Evolutionary conservation across 2,113 vertebrate species (phyloP).

Genomic region (Fulmarus glacialis): DNA sequence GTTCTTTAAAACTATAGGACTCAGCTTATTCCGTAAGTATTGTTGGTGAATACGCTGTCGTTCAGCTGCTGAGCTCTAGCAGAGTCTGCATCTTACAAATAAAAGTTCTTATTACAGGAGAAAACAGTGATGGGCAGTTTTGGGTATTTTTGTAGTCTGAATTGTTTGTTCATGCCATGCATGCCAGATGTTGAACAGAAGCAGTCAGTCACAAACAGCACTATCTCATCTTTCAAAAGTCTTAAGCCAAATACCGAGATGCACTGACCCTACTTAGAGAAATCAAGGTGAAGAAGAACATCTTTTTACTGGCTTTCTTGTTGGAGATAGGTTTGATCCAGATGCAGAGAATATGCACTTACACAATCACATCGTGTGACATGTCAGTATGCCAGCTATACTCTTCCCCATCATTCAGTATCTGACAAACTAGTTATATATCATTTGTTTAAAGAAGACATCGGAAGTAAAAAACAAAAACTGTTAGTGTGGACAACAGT

Average conservation of each 20-base stretch:
- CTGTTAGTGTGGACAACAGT: not conserved
- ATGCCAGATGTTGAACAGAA: not conserved
- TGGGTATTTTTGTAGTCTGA: not conserved
- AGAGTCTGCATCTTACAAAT: not conserved
- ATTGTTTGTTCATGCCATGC: not conserved
- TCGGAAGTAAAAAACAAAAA: not conserved
- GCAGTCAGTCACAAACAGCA: not conserved
- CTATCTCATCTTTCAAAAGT: not conserved
- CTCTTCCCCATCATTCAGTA: not conserved
- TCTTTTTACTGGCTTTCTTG: not conserved
- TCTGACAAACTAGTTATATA: not conserved
- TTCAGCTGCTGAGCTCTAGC: not conserved
- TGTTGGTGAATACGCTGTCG: not conserved
- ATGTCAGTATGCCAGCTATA: not conserved
- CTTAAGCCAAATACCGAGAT: not conserved
- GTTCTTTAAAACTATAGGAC: conserved; percentile 8
- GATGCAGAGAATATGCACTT: not conserved
- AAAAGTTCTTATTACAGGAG: not conserved
- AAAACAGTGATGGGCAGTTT: not conserved
- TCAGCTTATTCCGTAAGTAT: not conserved
- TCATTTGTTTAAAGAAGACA: not conserved
- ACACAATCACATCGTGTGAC: not conserved
- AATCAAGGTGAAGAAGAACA: not conserved
- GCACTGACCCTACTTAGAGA: not conserved
- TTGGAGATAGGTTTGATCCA: not conserved